Base-by-base conservation (phyloP, 2,797 vertebrate species). In the Phrynocephalus forsythii region DNA sequence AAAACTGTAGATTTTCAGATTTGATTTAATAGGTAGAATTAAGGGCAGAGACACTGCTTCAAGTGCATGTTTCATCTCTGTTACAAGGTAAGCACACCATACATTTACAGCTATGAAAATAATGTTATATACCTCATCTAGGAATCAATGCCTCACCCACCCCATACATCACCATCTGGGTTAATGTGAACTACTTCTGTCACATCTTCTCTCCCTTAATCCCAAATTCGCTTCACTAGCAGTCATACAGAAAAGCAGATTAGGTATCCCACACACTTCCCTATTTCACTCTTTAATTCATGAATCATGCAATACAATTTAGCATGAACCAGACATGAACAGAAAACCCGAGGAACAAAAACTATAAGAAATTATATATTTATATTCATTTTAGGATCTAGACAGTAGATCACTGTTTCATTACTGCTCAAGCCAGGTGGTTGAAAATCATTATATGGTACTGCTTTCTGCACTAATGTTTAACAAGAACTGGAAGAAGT, bases 341-440 rank as follows among this genome's bases (percentile, higher is more conserved):
- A 50, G 26, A 48, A 24, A 3, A 48, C 20, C 26, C 20, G 52
- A n/a, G 30, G 60, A n/a, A 20, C 2, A 8, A 82, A 68, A 48
- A 7, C 22, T n/a, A 18, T 82, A 69, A 82, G 79, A 82, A 82
- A 26, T 28, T 48, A 82, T 82, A 30, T 82, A 48, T 82, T 68
- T 28, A 82, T 18, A 28, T 82, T 50, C 33, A 26, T 48, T 69
- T 82, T 15, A n/a, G 33, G 26, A 28, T 69, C 48, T 50, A 50
- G 28, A 50, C 26, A 44, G 28, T n/a, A 50, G 2, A 83, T 6
- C 20, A 44, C 18, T 72, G 52, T n/a, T 72, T 33, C 18, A 56
- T 33, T 15, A 33, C 18, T 80, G 68, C 69, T 86, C 38, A 72
- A 1, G 9, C 50, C 50, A 71, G 78, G 63, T 80, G 33, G 50